Base-by-base conservation (phyloP, 2,113 vertebrate genomes). In the Myotis davidii region DNA sequence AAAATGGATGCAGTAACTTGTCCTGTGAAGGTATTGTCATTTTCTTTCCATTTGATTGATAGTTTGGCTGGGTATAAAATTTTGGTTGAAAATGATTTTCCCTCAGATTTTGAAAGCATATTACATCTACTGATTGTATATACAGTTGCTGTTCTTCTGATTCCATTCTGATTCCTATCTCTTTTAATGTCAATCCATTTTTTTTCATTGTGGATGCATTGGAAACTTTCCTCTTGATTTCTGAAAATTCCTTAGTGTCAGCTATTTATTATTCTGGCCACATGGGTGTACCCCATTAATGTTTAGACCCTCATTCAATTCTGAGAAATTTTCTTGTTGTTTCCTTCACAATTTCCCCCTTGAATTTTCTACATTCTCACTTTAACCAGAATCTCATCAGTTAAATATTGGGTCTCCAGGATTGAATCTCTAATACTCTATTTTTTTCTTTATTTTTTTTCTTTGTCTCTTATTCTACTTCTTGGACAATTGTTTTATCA, bases 1-100 rank as follows among this genome's bases (percentile, higher is more conserved):
- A 84, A 94, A 79, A 95, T 65, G 16, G n/a, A 50, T 70, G 18
- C 27, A 83, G 8, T 9, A 67, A 4, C 7, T 90, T 94, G 39
- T 6, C 76, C 59, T 84, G 32, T 88, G 52, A 73, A 92, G 23
- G 32, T 56, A 74, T 70, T 4, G 39, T 73, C 10, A 69, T 92
- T 91, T 91, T 59, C 2, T 61, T 91, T 48, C 29, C 39, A 74
- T 54, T 79, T 87, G 14, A 83, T 50, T 93, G 90, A 65, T 61
- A 90, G 76, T 94, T 96, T 87, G 25, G 54, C 32, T 90, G 65
- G 94, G 85, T 96, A 94, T 97, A 95, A 94, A 96, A 94, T 78
- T 94, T 37, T 56, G 11, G 6, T n/a, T 76, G 16, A 86, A 93
- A 95, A 37, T 50, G 82, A 79, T 52, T 91, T 89, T 76, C 27